phyloP scores from a whole-genome alignment of 2,888 invertebrate species.

The Conistra vaccinii region DNA sequence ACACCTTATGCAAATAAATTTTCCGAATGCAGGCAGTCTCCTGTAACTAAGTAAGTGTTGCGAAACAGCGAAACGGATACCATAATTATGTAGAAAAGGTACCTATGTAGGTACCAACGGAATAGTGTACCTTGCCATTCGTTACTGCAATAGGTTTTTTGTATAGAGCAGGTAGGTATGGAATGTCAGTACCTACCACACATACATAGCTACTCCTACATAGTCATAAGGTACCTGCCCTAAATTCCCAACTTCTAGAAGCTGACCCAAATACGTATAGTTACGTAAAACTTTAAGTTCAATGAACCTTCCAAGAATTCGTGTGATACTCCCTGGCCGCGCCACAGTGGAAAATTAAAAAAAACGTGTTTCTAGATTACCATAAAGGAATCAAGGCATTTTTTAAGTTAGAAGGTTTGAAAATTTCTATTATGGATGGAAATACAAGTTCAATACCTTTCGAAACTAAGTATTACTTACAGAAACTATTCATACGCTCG shows the following conservation, averaged over 20 bases:
- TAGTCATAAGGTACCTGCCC: neutral
- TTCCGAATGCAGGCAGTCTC: neutral
- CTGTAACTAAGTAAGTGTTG: neutral
- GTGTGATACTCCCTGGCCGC: too few relatives aligned
- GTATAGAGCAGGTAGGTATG: neutral
- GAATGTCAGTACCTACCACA: neutral
- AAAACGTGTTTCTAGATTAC: too few relatives aligned
- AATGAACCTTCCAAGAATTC: neutral
- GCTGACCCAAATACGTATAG: neutral
- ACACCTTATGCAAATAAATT: conserved; percentile 7
- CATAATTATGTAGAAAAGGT: too few relatives aligned
- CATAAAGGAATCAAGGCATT: too few relatives aligned
- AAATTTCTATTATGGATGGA: neutral
- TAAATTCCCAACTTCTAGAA: neutral
- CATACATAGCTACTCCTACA: neutral
- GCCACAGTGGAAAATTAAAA: too few relatives aligned
- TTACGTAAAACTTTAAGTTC: neutral
- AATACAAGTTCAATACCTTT: neutral
- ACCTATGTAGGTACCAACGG: too few relatives aligned
- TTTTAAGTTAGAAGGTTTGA: too few relatives aligned
- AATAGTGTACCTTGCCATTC: neutral
- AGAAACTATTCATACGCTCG: neutral
- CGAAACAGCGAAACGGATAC: too few relatives aligned
- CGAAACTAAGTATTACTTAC: neutral
- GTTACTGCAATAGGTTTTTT: neutral